Percentiles rank a stretch among this genome's conserved stretches.
These are phyloP conservation scores for Solea solea DNA, from an alignment of 2,113 vertebrate genomes.

Conservation along the genomic window DNA sequence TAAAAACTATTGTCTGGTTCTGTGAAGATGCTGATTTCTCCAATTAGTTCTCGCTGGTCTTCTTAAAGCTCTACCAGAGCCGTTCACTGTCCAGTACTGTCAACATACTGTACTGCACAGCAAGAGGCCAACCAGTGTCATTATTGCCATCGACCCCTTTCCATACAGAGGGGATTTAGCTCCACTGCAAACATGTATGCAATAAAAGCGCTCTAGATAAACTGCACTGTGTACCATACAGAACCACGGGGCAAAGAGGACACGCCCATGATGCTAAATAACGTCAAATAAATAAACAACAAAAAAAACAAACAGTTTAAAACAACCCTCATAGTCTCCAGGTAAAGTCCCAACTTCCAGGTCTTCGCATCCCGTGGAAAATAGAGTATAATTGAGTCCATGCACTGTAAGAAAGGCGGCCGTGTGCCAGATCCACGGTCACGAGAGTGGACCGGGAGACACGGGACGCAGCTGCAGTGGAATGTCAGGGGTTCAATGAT, in stretches of 20 bases:
- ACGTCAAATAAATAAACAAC: slow-evolving; percentile 26
- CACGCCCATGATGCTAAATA: slow-evolving; percentile 17
- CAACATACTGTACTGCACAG: slow-evolving; percentile 18
- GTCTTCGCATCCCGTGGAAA: slow-evolving; percentile 26
- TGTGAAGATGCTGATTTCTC: slow-evolving; percentile 14
- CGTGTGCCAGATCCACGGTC: slow-evolving; percentile 33
- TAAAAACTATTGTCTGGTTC: neutral
- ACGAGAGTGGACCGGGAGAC: slow-evolving; percentile 31
- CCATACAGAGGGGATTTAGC: slow-evolving; percentile 28
- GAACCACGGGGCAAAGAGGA: slow-evolving; percentile 18
- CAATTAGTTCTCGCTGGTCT: slow-evolving; percentile 21
- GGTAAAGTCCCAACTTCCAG: slow-evolving; percentile 23
- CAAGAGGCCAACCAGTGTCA: slow-evolving; percentile 31
- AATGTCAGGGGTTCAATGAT: slow-evolving; percentile 35
- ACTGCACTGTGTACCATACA: slow-evolving; percentile 21
- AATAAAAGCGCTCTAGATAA: slow-evolving; percentile 10
- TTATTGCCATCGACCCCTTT: slow-evolving; percentile 68
- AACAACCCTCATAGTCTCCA: slow-evolving; percentile 34
- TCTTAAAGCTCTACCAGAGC: slow-evolving; percentile 17
- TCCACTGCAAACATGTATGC: slow-evolving; percentile 21
- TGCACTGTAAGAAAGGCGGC: slow-evolving; percentile 54
- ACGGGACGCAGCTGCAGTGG: slow-evolving; percentile 31
- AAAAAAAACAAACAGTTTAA: slow-evolving; percentile 27
- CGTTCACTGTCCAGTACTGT: slow-evolving; percentile 19
- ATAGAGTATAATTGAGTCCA: slow-evolving; percentile 46